Evolutionary conservation across 2,113 vertebrate species (phyloP), one percentile per base, ranked within the genome.

Genomic region (Rattus rattus): DNA sequence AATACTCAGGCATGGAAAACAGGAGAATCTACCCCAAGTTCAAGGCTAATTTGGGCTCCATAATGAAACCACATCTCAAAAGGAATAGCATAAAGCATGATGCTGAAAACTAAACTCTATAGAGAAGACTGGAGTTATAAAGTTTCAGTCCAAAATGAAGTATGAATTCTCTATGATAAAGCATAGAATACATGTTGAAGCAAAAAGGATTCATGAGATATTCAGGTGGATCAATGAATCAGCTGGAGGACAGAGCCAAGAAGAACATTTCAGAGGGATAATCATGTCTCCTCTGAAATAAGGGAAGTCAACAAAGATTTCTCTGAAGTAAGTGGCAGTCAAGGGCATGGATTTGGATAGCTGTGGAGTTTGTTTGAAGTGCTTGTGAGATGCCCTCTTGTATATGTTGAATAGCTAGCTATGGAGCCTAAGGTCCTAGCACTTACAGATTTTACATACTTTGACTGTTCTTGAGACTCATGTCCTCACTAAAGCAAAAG

Each of bases 321-420:
- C 26, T 90, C 54, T 22, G 30, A 79, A 24, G 19, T 30, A 79
- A 54, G 47, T 33, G 76, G 28, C 47, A 30, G 17, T 52, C 26
- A 49, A 52, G 77, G 36, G 19, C 77, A 79, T 76, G 61, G 54
- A n/a, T 77, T 76, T 11, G 70, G 17, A n/a, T 81, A 81, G 86
- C 47, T 26, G 39, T 14, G 1, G 81, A 73, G 8, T 94, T 84
- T 76, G n/a, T 77, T 87, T 93, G 52, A 97, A 72, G 70, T 69
- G 22, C 59, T 75, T 79, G 12, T 87, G 43, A 89, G 86, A 52
- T 9, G 67, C 33, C 16, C 7, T 92, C 36, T 26, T 52, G 59
- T 90, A 88, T 36, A 16, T 77, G 63, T 43, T 36, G 7, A n/a
- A 30, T 80, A 70, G 76, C 49, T 12, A 84, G 80, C 69, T 91